Evolutionary conservation across 2,797 vertebrate genomes (phyloP).

Genomic region (Staurois parvus): DNA sequence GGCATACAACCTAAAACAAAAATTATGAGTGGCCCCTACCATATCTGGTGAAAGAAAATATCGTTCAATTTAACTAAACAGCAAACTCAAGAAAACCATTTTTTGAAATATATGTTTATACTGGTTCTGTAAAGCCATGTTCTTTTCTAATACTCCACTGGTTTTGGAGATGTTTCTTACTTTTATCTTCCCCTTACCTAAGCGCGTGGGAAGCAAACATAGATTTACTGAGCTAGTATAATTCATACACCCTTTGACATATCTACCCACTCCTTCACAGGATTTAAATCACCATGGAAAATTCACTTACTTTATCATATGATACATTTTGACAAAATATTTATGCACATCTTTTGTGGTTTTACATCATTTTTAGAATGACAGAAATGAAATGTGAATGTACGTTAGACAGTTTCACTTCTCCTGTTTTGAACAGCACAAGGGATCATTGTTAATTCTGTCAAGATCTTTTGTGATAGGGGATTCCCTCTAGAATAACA

Average conservation of each 20-base stretch:
- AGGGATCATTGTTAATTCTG: background rate
- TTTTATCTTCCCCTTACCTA: background rate
- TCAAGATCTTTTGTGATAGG: background rate
- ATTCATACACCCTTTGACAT: background rate
- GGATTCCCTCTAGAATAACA: conserved; percentile 15
- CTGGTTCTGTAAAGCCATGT: no score
- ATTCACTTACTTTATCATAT: background rate
- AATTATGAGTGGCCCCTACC: background rate
- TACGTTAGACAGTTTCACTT: conserved; percentile 28
- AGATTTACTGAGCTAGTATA: background rate
- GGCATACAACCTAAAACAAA: background rate
- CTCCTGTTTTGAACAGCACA: conserved; percentile 2
- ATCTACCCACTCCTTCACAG: background rate
- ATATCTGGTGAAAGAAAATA: background rate
- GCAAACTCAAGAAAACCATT: background rate
- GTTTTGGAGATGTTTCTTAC: background rate
- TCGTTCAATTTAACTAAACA: background rate
- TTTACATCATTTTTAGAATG: conserved; percentile 18
- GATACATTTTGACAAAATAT: background rate
- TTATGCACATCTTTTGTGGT: background rate
- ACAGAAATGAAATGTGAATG: conserved; percentile 4
- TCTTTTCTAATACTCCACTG: background rate
- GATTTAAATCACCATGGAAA: background rate
- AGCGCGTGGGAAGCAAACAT: background rate
- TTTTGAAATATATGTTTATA: background rate